These are phyloP conservation scores for Idaea straminata DNA, from an alignment of 2,888 invertebrate genomes.

Conservation along the genomic window DNA sequence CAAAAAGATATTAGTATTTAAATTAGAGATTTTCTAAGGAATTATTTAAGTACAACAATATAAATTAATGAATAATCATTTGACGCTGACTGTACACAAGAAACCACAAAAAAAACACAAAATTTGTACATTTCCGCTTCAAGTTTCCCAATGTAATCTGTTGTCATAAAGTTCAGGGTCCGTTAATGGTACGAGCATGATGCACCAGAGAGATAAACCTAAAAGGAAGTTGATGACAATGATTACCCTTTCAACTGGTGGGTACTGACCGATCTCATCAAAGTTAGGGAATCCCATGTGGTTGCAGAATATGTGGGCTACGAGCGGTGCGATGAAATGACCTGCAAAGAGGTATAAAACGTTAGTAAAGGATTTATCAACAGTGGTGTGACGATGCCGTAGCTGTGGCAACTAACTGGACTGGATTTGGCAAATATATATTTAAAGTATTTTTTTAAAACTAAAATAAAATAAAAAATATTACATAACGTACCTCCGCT, in stretches of 20 bases:
- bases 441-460: no score
- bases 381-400: no score
- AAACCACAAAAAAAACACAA: background rate
- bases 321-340: constrained; percentile 91
- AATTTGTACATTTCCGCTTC: constrained; percentile 23
- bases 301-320: constrained; percentile 97
- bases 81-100: background rate
- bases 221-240: constrained; percentile 84
- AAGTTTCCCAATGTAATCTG: constrained; percentile 78
- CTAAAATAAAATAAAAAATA: no score
- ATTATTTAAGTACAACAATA: background rate
- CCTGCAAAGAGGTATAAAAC: constrained; percentile 73
- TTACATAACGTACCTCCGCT: no score
- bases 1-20: background rate
- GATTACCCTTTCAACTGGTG: constrained; percentile 76
- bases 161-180: constrained; percentile 83
- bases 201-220: constrained; percentile 89
- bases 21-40: background rate
- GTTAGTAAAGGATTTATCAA: background rate
- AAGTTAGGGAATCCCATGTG: constrained; percentile 98
- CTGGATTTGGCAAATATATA: background rate
- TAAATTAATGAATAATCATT: background rate
- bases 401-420: no score
- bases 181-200: constrained; percentile 88
- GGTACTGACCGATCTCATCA: constrained; percentile 72